Percentiles rank a stretch among this genome's conserved stretches.
Evolutionary conservation across 2,888 invertebrate genomes (phyloP).

Genomic region (Papilio elwesi): DNA sequence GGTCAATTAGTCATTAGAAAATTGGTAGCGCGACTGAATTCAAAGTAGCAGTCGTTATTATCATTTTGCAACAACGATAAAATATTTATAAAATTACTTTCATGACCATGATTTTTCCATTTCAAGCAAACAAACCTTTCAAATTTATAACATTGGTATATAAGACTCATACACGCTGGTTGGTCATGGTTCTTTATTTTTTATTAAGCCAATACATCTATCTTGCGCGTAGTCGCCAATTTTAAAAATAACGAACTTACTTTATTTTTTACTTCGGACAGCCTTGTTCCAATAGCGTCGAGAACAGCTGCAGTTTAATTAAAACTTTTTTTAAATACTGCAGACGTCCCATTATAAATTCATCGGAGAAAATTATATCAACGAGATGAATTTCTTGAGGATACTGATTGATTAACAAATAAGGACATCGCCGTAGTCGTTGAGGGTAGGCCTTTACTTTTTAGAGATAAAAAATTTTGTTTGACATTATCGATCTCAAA

Average conservation of each 20-base stretch:
- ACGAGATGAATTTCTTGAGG: background rate
- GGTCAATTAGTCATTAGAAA: conserved; percentile 22
- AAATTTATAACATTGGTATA: no score
- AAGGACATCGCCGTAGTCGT: background rate
- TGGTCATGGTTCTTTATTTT: background rate
- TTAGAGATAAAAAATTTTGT: no score
- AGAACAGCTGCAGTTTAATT: conserved; percentile 24
- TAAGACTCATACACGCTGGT: no score
- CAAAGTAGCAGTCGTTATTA: conserved; percentile 3
- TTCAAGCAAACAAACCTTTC: no score
- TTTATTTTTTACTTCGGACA: conserved; percentile 9
- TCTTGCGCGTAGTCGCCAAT: no score
- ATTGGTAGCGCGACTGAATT: conserved; percentile 23
- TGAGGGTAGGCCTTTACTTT: background rate
- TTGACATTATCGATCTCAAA: no score
- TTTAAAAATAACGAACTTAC: no score
- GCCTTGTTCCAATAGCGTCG: conserved; percentile 5
- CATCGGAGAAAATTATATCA: conserved; percentile 6
- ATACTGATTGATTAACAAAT: background rate
- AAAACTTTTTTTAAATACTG: conserved; percentile 11
- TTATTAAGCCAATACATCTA: background rate
- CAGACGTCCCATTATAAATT: conserved; percentile 14
- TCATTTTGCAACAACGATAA: conserved; percentile 25
- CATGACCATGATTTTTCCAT: no score
- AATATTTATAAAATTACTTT: conserved; percentile 30